Evolutionary conservation across 2,888 invertebrate genomes (phyloP).

Genomic region (Acheta domesticus): DNA sequence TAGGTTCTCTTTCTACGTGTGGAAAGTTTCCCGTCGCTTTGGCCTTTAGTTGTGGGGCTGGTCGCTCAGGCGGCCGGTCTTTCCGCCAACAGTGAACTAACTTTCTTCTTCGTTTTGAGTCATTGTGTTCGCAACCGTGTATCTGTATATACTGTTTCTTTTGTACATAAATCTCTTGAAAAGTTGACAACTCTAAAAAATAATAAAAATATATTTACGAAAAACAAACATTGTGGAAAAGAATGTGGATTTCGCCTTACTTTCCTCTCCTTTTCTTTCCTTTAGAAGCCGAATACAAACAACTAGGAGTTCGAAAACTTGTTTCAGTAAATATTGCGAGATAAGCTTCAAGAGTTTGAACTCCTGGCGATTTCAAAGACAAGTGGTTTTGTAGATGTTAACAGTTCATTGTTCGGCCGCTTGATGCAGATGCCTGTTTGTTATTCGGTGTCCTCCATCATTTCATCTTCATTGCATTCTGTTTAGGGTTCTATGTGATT

Average conservation of each 20-base stretch:
- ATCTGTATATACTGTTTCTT: conserved; percentile 30
- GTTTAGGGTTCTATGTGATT: too few relatives aligned
- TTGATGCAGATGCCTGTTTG: too few relatives aligned
- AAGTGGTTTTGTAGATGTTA: too few relatives aligned
- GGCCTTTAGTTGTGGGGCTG: neutral
- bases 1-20: neutral
- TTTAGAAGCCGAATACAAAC: neutral
- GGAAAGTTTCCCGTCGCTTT: conserved; percentile 18
- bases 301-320: neutral
- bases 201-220: conserved; percentile 22
- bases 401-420: too few relatives aligned
- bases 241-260: neutral
- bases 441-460: too few relatives aligned
- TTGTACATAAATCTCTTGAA: conserved; percentile 32
- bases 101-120: conserved; percentile 20
- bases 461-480: too few relatives aligned
- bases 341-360: neutral
- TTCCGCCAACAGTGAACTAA: conserved; percentile 8
- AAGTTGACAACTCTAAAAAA: conserved; percentile 29
- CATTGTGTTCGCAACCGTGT: conserved; percentile 27
- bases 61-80: neutral
- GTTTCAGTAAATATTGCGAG: neutral
- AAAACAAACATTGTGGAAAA: neutral
- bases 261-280: neutral
- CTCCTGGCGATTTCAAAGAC: neutral